Percentiles rank a stretch among this genome's conserved stretches.
phyloP scores from a whole-genome alignment of 35 echinoderm and acorn worm species.

The Ophiothrix spiculata region DNA sequence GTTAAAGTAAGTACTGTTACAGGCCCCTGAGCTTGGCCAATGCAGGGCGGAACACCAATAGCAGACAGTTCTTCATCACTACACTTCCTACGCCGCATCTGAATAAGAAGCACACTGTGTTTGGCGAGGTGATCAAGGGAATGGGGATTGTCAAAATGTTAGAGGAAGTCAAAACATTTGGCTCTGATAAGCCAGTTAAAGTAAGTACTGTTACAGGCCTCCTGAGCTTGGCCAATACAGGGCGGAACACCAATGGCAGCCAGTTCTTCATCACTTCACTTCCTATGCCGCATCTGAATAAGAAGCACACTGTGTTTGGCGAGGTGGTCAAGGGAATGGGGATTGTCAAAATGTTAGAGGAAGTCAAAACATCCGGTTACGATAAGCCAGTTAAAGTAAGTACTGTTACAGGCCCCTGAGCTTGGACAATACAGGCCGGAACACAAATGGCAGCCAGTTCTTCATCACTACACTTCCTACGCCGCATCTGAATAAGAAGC shows the following conservation, averaged over 20 bases:
- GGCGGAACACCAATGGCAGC: slow-evolving; percentile 71
- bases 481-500: slow-evolving; percentile 78
- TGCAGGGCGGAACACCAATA: slow-evolving; percentile 72
- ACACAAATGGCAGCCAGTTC: slow-evolving; percentile 86
- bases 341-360: slow-evolving; percentile 57
- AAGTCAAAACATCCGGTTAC: slow-evolving; percentile 20
- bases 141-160: slow-evolving; percentile 64
- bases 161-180: slow-evolving; percentile 40
- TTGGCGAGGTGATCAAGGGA: slow-evolving; percentile 69
- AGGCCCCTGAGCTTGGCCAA: slow-evolving; percentile 92
- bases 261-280: slow-evolving; percentile 88
- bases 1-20: slow-evolving; percentile 60
- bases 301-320: slow-evolving; percentile 83
- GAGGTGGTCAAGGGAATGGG: slow-evolving; percentile 71
- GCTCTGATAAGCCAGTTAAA: slow-evolving; percentile 44
- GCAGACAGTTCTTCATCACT: slow-evolving; percentile 89
- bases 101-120: slow-evolving; percentile 78
- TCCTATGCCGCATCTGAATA: slow-evolving; percentile 62
- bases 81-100: slow-evolving; percentile 63
- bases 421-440: slow-evolving; percentile 81
- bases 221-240: slow-evolving; percentile 93
- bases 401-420: too few species aligned
- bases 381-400: slow-evolving; percentile 64
- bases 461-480: slow-evolving; percentile 71
- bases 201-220: slow-evolving; percentile 81